A percentile compares a stretch with the other conserved stretches of the same genome.
Conservation (phyloP, 2,888 invertebrate species). For the Acleris emargana region DNA sequence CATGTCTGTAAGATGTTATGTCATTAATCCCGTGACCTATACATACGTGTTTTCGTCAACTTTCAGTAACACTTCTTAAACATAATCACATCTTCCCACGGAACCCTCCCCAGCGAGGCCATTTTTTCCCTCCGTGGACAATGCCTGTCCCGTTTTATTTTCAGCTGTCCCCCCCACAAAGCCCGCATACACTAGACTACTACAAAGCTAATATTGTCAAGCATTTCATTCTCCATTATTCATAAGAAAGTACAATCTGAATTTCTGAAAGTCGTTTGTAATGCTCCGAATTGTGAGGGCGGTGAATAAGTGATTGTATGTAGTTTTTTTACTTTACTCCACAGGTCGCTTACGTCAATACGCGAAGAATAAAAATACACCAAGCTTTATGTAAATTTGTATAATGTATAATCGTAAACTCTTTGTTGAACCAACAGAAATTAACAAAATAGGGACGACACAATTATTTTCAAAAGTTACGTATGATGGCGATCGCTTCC, state of each 20-base stretch:
- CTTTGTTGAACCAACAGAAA: no score
- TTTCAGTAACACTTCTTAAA: no score
- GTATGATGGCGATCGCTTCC: no score
- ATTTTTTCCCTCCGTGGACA: conserved; percentile 9
- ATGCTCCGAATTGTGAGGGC: conserved; percentile 22
- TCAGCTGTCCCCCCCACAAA: conserved; percentile 52
- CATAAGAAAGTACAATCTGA: conserved; percentile 35
- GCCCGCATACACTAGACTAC: conserved; percentile 40
- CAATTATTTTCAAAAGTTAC: no score
- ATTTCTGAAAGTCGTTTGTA: conserved; percentile 33
- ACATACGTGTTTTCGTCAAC: no score
- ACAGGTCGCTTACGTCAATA: no score
- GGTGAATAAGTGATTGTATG: conserved; percentile 20
- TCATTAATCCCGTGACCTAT: no score
- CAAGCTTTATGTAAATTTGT: background rate
- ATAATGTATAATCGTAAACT: no score
- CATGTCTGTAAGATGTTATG: no score
- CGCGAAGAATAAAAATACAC: background rate
- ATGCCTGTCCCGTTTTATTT: conserved; percentile 42
- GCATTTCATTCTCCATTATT: conserved; percentile 48
- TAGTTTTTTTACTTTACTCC: background rate
- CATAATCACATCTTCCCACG: background rate
- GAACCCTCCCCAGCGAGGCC: conserved; percentile 3
- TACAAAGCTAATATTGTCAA: conserved; percentile 54
- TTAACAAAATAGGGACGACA: no score